A percentile compares a stretch with the other conserved stretches of the same genome.
Conservation (phyloP, 2,797 vertebrate species). For the Sebastes trivittatus region DNA sequence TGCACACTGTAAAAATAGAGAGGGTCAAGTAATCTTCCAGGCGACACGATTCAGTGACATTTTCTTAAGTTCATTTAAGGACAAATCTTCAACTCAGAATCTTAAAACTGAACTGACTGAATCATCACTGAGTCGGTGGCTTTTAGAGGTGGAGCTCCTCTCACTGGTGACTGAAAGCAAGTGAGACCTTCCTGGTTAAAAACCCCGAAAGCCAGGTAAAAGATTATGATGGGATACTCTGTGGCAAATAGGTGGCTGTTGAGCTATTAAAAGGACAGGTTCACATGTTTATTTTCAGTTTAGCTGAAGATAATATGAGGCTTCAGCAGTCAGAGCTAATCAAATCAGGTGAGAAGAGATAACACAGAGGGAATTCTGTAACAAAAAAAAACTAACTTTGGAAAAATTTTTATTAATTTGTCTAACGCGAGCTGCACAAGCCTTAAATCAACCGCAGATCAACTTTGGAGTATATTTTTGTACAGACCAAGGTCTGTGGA, state of each 20-base stretch:
- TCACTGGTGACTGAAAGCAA: not conserved
- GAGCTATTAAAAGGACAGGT: not conserved
- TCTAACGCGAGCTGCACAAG: not conserved
- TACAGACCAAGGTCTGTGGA: not conserved
- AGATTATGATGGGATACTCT: not conserved
- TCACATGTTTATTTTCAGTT: not conserved
- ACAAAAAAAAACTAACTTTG: not conserved
- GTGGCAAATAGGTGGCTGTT: not conserved
- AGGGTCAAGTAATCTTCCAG: not conserved
- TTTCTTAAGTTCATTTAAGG: not conserved
- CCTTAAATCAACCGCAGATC: not conserved
- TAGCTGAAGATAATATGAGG: not conserved
- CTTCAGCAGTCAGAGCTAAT: not conserved
- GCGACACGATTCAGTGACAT: not conserved
- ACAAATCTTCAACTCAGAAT: not conserved
- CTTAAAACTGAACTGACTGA: not conserved
- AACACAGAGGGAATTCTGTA: not conserved
- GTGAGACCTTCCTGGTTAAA: not conserved
- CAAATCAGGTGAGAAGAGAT: not conserved
- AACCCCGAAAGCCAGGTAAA: not conserved
- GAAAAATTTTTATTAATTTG: not conserved
- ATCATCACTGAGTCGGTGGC: not conserved
- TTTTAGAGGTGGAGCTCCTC: not conserved
- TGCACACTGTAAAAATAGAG: conserved; percentile 4
- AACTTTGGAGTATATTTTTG: not conserved